Evolutionary conservation across 2,113 vertebrate genomes (phyloP).

Genomic region (Elanoides forficatus): DNA sequence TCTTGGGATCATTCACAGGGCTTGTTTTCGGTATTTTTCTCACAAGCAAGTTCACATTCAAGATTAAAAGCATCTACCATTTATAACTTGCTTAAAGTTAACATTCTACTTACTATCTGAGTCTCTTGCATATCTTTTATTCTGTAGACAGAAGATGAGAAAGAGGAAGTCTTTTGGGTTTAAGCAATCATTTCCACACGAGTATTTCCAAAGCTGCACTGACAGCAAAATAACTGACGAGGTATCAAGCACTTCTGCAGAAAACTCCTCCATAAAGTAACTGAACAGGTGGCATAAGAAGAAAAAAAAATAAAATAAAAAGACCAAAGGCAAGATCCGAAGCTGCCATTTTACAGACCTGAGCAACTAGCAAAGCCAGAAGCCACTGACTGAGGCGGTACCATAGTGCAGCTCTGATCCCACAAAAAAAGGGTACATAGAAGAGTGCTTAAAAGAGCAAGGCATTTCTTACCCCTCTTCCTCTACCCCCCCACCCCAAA

Average conservation of each 20-base stretch:
- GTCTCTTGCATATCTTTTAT: neutral
- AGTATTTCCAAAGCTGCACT: neutral
- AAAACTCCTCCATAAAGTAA: neutral
- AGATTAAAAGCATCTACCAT: neutral
- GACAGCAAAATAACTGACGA: neutral
- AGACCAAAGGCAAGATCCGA: neutral
- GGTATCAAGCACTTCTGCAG: neutral
- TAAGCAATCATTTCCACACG: neutral
- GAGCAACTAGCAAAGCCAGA: neutral
- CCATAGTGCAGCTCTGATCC: neutral
- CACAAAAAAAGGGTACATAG: neutral
- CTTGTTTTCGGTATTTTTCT: neutral
- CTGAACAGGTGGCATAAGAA: neutral
- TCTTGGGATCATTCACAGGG: neutral
- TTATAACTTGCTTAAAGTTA: neutral
- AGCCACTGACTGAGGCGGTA: neutral
- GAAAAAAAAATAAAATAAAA: neutral
- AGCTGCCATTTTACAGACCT: neutral
- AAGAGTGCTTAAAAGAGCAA: neutral
- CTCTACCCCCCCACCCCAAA: neutral
- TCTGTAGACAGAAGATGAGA: neutral
- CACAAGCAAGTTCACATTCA: neutral
- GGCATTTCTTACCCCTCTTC: neutral
- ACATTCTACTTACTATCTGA: neutral
- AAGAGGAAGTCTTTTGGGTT: neutral